Percentiles rank a stretch among this genome's conserved stretches.
phyloP scores from a whole-genome alignment of 2,888 invertebrate species.

The Caenorhabditis auriculariae region DNA sequence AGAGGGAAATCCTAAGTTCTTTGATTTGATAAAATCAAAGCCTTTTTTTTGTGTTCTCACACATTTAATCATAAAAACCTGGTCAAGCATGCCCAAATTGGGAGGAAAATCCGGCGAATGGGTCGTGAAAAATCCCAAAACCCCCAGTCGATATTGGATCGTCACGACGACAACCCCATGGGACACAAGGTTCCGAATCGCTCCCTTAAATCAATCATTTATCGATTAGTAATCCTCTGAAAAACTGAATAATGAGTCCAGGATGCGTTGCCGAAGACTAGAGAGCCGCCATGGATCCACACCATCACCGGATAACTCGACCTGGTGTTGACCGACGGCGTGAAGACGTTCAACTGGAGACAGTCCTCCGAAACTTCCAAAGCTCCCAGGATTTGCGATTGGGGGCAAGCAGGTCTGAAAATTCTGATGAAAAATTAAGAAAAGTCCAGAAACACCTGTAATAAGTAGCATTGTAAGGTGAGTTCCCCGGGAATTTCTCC shows the following conservation, averaged over 20 bases:
- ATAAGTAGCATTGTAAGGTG: slow-evolving; percentile 2
- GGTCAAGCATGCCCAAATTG: slow-evolving; percentile 43
- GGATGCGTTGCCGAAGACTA: not conserved
- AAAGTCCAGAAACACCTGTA: slow-evolving; percentile 1
- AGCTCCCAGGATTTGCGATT: not conserved
- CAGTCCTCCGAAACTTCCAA: slow-evolving; percentile 3
- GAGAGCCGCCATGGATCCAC: slow-evolving; percentile 6
- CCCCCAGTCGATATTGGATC: slow-evolving; percentile 19
- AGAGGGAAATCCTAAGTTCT: too few species aligned
- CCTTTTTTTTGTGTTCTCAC: too few species aligned
- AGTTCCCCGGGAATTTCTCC: not conserved
- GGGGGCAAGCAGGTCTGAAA: slow-evolving; percentile 4
- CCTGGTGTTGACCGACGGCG: not conserved
- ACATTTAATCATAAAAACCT: too few species aligned
- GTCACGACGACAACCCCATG: slow-evolving; percentile 18
- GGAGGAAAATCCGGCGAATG: slow-evolving; percentile 20
- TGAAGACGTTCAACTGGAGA: slow-evolving; percentile 9
- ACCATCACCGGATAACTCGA: slow-evolving; percentile 2
- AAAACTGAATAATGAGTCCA: too few species aligned
- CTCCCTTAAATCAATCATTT: too few species aligned
- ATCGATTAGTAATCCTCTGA: too few species aligned
- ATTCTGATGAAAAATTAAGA: not conserved
- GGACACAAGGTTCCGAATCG: slow-evolving; percentile 15
- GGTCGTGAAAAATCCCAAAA: slow-evolving; percentile 25
- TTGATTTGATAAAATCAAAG: too few species aligned